Conservation (phyloP, 2,888 invertebrate genomes). For the Napeogenes sylphis region DNA sequence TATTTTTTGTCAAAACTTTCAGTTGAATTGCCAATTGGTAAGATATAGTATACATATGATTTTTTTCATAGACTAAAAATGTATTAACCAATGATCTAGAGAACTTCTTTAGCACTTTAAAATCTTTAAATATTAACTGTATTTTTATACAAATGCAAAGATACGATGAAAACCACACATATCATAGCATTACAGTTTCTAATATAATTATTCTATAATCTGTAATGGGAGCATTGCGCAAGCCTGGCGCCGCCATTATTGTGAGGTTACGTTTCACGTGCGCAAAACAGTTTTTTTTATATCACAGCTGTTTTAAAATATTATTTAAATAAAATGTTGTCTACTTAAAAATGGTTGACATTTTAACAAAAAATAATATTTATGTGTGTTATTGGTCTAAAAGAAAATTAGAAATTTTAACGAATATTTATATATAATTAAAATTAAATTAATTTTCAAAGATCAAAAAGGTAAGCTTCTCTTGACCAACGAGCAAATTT, state of each 20-base stretch:
- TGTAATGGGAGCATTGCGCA: slow-evolving; percentile 44
- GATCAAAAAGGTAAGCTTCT: too few species aligned
- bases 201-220: slow-evolving; percentile 58
- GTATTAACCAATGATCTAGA: background rate
- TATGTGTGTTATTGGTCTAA: too few species aligned
- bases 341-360: too few species aligned
- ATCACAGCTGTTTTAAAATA: slow-evolving; percentile 9
- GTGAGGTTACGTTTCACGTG: slow-evolving; percentile 44
- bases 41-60: too few species aligned
- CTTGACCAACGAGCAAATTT: too few species aligned
- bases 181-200: slow-evolving; percentile 1
- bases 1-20: too few species aligned
- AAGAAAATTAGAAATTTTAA: too few species aligned
- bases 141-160: background rate
- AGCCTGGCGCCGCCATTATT: slow-evolving; percentile 65
- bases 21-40: too few species aligned
- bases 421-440: too few species aligned
- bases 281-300: slow-evolving; percentile 28
- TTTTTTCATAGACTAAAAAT: background rate
- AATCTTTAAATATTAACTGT: background rate
- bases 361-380: too few species aligned
- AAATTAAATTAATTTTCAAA: too few species aligned
- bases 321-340: background rate
- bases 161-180: slow-evolving; percentile 2
- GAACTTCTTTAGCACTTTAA: background rate